Evolutionary conservation across 2,797 vertebrate species (phyloP).

Genomic region (Nannoperca australis): DNA sequence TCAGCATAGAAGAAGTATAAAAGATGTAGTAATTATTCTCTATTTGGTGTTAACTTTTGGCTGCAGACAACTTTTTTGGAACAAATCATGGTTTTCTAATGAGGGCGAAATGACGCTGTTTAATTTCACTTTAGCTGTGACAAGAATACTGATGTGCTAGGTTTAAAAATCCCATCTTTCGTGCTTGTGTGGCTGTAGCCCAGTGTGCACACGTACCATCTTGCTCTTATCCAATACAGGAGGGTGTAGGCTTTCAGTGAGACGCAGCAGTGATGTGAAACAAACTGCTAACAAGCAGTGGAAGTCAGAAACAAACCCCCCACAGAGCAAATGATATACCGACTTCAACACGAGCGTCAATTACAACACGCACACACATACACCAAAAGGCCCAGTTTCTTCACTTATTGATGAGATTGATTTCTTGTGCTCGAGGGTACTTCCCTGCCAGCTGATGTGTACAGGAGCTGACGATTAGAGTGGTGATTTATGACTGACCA

Average conservation of each 20-base stretch:
- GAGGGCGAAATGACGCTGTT: slow-evolving; percentile 4
- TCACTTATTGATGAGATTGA: slow-evolving; percentile 67
- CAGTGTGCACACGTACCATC: slow-evolving; percentile 1
- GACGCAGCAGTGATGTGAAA: slow-evolving; percentile 44
- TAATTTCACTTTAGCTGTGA: neutral
- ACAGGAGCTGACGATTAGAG: slow-evolving; percentile 69
- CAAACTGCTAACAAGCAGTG: slow-evolving; percentile 56
- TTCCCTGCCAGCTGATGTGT: slow-evolving; percentile 44
- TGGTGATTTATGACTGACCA: slow-evolving; percentile 60
- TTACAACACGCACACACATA: slow-evolving; percentile 26
- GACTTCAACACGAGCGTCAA: slow-evolving; percentile 50
- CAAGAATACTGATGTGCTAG: neutral
- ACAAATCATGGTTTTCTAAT: slow-evolving; percentile 7
- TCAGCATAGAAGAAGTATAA: neutral
- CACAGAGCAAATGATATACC: slow-evolving; percentile 39
- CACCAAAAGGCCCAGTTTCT: slow-evolving; percentile 25
- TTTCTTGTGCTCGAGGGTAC: slow-evolving; percentile 32
- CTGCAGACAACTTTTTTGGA: slow-evolving; percentile 15
- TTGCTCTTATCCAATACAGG: neutral
- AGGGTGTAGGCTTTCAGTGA: slow-evolving; percentile 24
- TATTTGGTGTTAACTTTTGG: slow-evolving; percentile 1
- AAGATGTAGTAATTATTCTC: slow-evolving; percentile 12
- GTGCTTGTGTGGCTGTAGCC: neutral
- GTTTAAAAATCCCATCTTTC: neutral
- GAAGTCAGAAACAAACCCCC: slow-evolving; percentile 14